Evolutionary conservation across 2,888 invertebrate genomes (phyloP).

Genomic region (Brassicogethes aeneus): DNA sequence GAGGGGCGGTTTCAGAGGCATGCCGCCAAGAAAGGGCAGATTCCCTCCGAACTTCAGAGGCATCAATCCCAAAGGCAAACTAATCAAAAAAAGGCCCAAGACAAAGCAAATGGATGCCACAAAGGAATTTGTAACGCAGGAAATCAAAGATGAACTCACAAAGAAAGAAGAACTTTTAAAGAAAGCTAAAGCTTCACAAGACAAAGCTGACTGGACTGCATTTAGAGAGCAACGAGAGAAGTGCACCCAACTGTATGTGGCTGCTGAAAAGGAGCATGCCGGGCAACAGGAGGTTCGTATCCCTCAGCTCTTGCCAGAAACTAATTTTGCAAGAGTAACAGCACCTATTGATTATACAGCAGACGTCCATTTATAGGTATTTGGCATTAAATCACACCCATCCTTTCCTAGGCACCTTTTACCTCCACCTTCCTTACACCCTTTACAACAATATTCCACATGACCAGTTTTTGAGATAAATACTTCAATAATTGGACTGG

Average conservation of each 20-base stretch:
- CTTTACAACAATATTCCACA: neutral
- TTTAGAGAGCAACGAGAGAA: slow-evolving; percentile 51
- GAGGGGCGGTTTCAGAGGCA: slow-evolving; percentile 20
- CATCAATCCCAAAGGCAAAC: slow-evolving; percentile 28
- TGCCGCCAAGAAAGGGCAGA: slow-evolving; percentile 14
- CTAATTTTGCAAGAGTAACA: slow-evolving; percentile 37
- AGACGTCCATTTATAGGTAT: slow-evolving; percentile 41
- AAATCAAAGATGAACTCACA: slow-evolving; percentile 45
- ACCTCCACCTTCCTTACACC: slow-evolving; percentile 5
- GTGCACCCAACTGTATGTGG: slow-evolving; percentile 47
- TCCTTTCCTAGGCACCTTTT: slow-evolving; percentile 10
- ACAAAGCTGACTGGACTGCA: slow-evolving; percentile 46
- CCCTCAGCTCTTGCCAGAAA: slow-evolving; percentile 40
- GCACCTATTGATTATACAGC: slow-evolving; percentile 42
- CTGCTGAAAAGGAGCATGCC: slow-evolving; percentile 46
- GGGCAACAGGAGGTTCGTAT: slow-evolving; percentile 47
- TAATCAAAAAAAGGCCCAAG: slow-evolving; percentile 27
- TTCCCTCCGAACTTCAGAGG: slow-evolving; percentile 21
- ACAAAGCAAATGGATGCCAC: slow-evolving; percentile 37
- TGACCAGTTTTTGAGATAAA: too few relatives aligned
- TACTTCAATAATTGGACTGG: too few relatives aligned
- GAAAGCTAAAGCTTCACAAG: slow-evolving; percentile 40
- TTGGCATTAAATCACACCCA: slow-evolving; percentile 23
- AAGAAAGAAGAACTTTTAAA: slow-evolving; percentile 44
- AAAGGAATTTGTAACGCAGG: slow-evolving; percentile 51